Evolutionary conservation across 2,888 invertebrate species (phyloP).

Genomic region (Lacanobia oleracea): DNA sequence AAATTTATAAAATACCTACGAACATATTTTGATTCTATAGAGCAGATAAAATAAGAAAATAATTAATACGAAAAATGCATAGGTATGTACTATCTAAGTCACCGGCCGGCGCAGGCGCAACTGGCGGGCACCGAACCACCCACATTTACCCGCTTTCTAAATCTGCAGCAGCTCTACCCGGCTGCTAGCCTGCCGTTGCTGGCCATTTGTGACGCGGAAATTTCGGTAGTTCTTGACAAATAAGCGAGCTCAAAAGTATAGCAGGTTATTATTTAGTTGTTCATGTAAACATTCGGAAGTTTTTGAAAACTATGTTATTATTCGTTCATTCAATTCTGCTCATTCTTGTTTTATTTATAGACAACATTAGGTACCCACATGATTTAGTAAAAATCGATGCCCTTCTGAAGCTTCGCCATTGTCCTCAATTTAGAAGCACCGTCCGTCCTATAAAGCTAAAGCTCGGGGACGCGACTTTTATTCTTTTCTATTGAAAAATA

Average conservation of each 20-base stretch:
- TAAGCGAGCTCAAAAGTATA: no score
- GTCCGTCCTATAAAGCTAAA: background rate
- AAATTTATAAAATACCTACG: background rate
- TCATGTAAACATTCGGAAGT: background rate
- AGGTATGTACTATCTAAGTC: background rate
- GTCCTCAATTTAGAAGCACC: slow-evolving; percentile 6
- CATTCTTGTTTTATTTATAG: slow-evolving; percentile 7
- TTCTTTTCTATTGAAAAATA: slow-evolving; percentile 5
- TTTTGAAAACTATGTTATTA: background rate
- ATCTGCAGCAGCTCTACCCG: background rate
- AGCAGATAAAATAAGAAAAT: background rate
- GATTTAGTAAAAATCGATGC: background rate
- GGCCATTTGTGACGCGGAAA: background rate
- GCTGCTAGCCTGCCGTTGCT: background rate
- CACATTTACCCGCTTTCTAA: background rate
- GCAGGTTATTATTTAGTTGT: no score
- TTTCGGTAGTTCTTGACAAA: background rate
- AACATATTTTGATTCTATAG: slow-evolving; percentile 1
- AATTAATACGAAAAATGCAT: background rate
- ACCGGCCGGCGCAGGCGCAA: background rate
- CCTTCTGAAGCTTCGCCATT: background rate
- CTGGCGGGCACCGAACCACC: background rate
- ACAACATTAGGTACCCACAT: background rate
- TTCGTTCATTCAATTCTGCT: background rate
- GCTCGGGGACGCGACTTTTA: slow-evolving; percentile 4